Conservation (phyloP, 2,113 vertebrate genomes). For the Rhizomys pruinosus region DNA sequence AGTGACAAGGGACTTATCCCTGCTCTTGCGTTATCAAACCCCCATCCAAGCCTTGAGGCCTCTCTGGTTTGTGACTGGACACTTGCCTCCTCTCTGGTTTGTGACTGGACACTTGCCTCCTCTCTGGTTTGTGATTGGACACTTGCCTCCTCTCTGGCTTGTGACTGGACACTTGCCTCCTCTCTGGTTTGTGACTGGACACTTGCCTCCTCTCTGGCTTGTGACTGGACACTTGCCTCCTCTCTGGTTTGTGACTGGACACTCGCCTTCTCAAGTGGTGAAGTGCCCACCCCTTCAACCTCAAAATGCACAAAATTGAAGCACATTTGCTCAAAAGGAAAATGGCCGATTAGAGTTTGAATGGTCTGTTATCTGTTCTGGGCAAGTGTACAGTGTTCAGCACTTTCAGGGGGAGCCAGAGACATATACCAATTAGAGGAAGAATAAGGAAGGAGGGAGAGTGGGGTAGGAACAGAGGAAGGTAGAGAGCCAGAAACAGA, state of each 20-base stretch:
- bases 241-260: conserved; percentile 54
- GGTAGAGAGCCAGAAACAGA: neutral
- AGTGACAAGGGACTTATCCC: conserved; percentile 21
- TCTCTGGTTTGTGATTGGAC: conserved; percentile 51
- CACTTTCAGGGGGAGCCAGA: conserved; percentile 64
- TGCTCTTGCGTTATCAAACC: neutral
- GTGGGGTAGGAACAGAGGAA: neutral
- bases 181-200: conserved; percentile 51
- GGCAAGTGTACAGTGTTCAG: conserved; percentile 56
- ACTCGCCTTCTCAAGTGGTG: conserved; percentile 53
- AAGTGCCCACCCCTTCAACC: conserved; percentile 55
- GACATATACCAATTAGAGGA: neutral
- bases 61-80: conserved; percentile 55
- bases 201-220: conserved; percentile 70
- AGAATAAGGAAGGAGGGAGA: neutral
- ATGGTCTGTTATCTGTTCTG: conserved; percentile 73
- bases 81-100: conserved; percentile 57
- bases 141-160: conserved; percentile 49
- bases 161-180: conserved; percentile 64
- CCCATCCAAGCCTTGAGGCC: neutral
- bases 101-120: conserved; percentile 64
- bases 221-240: too few relatives aligned
- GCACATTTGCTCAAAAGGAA: conserved; percentile 61
- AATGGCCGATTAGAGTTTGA: conserved; percentile 75
- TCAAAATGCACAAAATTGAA: conserved; percentile 80